Base-by-base conservation (phyloP, 2,888 invertebrate genomes). In the Melinaea menophilus region DNA sequence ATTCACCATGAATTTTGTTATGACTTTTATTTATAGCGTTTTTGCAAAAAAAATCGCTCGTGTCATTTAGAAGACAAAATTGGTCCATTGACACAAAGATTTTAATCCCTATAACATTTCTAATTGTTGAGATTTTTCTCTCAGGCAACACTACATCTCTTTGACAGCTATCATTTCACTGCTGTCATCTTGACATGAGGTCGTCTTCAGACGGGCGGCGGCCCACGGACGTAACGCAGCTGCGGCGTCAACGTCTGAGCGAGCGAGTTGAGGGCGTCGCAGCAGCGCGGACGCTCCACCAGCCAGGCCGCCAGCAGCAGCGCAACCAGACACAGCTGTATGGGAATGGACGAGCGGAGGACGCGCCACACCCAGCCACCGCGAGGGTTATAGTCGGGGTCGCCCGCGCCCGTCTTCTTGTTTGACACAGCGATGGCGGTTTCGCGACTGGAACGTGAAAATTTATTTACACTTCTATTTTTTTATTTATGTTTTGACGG, bases 221-320 rank as follows among this genome's bases (percentile, higher is more conserved):
- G 95, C 68, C 96, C 96, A 66, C 94, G 93, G n/a, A 95, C 93
- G 81, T 96, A 96, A 73, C 95, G 94, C 63, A 96, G 89, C 76
- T 96, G 95, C 4, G 96, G 96, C n/a, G 94, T 94, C 51, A 96
- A 85, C 0, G 95, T 94, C 74, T 95, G 92, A 59, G 94, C 94
- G 69, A 95, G 92, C 62, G 94, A 95, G 87, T 96, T 95, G 75
- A 95, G 91, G 62, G 94, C 93, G 79, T 95, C 95, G 84, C 95
- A 96, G 84, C 95, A 96, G 58, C 94, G 92, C 0, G 95, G 95
- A 5, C 95, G 93, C 73, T 95, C 95, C 31, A 95, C 91, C 48
- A 95, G 90, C 85, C 94, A 95, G 12, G 95, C 95, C 37, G 95
- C 95, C 68, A 95, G 93, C 58, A 95, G 92, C 47, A 96, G 85